phyloP scores from a whole-genome alignment of 2,888 invertebrate genomes.

The Apomyelois bistriatella region DNA sequence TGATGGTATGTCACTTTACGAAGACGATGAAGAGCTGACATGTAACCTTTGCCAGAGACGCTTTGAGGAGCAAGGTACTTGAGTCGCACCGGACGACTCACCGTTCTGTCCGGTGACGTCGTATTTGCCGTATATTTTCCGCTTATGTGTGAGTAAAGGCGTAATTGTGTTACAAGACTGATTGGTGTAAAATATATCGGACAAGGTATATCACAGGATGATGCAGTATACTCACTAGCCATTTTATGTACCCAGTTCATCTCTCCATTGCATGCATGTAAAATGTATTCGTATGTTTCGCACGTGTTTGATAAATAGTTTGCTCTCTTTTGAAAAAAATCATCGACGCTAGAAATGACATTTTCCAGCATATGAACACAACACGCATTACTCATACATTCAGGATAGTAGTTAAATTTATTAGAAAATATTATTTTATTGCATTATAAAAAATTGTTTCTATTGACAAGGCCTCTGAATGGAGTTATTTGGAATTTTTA shows the following conservation, averaged over 20 bases:
- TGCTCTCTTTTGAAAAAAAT: slow-evolving; percentile 40
- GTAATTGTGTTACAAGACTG: slow-evolving; percentile 68
- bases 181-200: slow-evolving; percentile 42
- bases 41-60: slow-evolving; percentile 89
- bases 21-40: slow-evolving; percentile 84
- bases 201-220: slow-evolving; percentile 41
- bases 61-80: slow-evolving; percentile 88
- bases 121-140: slow-evolving; percentile 61
- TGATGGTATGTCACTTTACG: slow-evolving; percentile 81
- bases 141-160: slow-evolving; percentile 80
- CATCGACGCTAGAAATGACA: slow-evolving; percentile 43
- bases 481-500: slow-evolving; percentile 77
- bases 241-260: slow-evolving; percentile 42
- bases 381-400: slow-evolving; percentile 79
- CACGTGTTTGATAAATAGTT: slow-evolving; percentile 47
- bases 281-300: slow-evolving; percentile 37
- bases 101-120: slow-evolving; percentile 63
- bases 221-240: slow-evolving; percentile 30
- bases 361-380: slow-evolving; percentile 61
- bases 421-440: slow-evolving; percentile 49
- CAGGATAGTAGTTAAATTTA: slow-evolving; percentile 58
- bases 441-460: slow-evolving; percentile 42
- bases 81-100: slow-evolving; percentile 59
- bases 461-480: slow-evolving; percentile 77
- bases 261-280: slow-evolving; percentile 53